Evolutionary conservation across 2,888 invertebrate genomes (phyloP), one percentile per base, ranked within the genome.

Genomic region (Orthonychiurus folsomi): DNA sequence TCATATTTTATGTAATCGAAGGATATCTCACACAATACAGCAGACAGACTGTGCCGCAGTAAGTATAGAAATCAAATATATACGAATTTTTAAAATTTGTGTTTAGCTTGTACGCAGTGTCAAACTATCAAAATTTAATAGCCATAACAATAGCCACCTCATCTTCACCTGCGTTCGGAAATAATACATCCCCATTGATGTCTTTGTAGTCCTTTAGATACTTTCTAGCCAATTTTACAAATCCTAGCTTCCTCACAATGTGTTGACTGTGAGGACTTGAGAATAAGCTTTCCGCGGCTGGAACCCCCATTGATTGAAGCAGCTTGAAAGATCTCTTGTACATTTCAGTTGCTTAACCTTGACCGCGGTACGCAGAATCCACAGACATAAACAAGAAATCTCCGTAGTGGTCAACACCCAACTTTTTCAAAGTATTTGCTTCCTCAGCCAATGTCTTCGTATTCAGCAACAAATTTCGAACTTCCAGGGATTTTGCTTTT

Each of bases 361-460:
- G 5, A 24, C 50, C 24, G 3, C 59, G 48, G 23, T 50, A 59
- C 3, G 47, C 50, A 5, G 20, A 23, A 23, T 59, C 47, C 25
- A 59, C 59, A 9, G 48, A 48, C 12, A 37, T 23, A 18, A 3
- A 48, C 21, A 21, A 47, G 24, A 59, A 25, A n/a, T 59, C 59
- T n/a, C 23, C 59, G 50, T 59, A 59, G 50, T 48, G 21, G 50
- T 59, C 59, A 15, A 59, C 26, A 21, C 59, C 59, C 48, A 23
- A 59, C 3, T n/a, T 47, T 23, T 48, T 50, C 20, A 48, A 59
- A 37, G 15, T 37, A 37, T 37, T 15, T 9, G 37, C 37, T 37
- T 37, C 37, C 15, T 37, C 37, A 9, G 5, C 37, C 5, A 37
- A 37, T 37, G 5, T 37, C 37, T 37, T 15, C 5, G 15, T 15